phyloP scores from a whole-genome alignment of 1,140 invertebrate genomes.

The Yoshiicerus persimilis region DNA sequence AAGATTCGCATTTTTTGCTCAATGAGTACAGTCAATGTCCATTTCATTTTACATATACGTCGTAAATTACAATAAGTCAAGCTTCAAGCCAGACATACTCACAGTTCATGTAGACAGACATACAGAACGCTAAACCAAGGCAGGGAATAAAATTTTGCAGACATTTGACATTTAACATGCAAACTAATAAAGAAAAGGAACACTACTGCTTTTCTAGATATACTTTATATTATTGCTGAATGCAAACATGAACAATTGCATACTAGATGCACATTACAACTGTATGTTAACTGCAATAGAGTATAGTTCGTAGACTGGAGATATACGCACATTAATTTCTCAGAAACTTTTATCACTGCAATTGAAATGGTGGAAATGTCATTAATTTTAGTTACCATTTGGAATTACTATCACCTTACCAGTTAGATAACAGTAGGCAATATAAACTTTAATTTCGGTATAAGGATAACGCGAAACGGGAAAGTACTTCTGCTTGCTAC shows the following conservation, averaged over 20 bases:
- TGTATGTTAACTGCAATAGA: no score
- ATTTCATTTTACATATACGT: neutral
- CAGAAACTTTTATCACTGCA: no score
- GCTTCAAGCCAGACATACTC: neutral
- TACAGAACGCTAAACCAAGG: neutral
- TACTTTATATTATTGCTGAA: neutral
- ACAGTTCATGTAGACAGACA: neutral
- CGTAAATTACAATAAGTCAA: neutral
- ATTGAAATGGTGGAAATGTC: neutral
- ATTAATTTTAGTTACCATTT: neutral
- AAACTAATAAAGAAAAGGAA: neutral
- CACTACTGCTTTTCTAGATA: neutral
- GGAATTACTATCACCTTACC: neutral
- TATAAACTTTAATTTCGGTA: neutral
- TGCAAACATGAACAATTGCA: no score
- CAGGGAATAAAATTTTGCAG: neutral
- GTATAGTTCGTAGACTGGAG: no score
- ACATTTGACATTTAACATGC: slow-evolving; percentile 17
- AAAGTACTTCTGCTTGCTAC: neutral
- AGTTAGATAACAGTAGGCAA: neutral
- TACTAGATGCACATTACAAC: no score
- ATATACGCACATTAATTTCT: no score
- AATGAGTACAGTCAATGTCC: neutral
- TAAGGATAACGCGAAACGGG: neutral
- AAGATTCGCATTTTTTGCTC: neutral